A percentile compares a stretch with the other conserved stretches of the same genome.
Conservation (phyloP, 2,888 invertebrate species). For the Dinocampus coccinellae region DNA sequence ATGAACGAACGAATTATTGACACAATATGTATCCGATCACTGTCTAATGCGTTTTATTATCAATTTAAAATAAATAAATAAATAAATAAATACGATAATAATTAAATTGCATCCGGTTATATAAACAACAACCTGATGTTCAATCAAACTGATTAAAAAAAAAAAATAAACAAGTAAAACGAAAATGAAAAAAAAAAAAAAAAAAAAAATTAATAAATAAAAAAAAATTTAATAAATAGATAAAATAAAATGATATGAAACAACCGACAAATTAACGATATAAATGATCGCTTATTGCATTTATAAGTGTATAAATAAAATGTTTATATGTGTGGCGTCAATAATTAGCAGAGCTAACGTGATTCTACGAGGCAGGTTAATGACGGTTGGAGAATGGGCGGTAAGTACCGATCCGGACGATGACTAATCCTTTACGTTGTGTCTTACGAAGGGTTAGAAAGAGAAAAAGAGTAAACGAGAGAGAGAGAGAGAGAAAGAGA, state of each 20-base stretch:
- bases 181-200: too few relatives aligned
- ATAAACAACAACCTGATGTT: not conserved
- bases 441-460: not conserved
- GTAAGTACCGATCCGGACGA: constrained; percentile 51
- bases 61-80: not conserved
- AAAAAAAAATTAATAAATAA: too few relatives aligned
- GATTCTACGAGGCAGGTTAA: constrained; percentile 48
- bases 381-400: constrained; percentile 55
- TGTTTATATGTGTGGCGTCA: constrained; percentile 3
- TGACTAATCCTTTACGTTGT: constrained; percentile 61
- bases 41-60: not conserved
- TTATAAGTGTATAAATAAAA: not conserved
- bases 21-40: not conserved
- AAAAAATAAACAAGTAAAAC: not conserved
- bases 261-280: not conserved
- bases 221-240: not conserved
- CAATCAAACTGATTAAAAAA: not conserved
- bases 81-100: too few relatives aligned
- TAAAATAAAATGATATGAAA: not conserved
- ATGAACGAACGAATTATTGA: not conserved
- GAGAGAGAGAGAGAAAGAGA: not conserved
- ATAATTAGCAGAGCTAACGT: constrained; percentile 19
- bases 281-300: not conserved
- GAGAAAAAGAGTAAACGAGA: too few relatives aligned
- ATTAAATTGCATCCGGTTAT: not conserved